Percentiles rank a stretch among this genome's conserved stretches.
Conservation (phyloP, 2,113 vertebrate species). For the Desmodus rotundus region DNA sequence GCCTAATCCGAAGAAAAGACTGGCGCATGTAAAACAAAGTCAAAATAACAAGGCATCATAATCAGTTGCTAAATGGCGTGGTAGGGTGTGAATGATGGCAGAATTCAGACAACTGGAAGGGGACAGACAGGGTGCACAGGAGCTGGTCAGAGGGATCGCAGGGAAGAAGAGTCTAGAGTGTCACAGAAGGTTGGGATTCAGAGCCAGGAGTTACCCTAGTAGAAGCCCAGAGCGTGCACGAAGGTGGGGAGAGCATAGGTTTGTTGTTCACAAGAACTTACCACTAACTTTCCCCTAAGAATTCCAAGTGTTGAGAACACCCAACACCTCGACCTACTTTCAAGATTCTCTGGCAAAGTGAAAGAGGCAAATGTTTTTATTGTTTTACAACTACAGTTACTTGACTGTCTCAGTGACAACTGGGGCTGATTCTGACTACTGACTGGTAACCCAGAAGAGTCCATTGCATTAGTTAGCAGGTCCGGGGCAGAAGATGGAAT, state of each 20-base stretch:
- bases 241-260: background rate
- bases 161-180: background rate
- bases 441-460: background rate
- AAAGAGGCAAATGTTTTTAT: background rate
- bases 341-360: background rate
- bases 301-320: background rate
- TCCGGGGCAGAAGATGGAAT: background rate
- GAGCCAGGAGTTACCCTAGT: background rate
- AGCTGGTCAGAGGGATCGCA: background rate
- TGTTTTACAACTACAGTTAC: background rate
- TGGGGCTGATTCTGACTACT: background rate
- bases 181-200: background rate
- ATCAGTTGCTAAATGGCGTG: background rate
- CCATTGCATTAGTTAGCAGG: background rate
- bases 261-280: background rate
- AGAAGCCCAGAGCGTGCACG: background rate
- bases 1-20: background rate
- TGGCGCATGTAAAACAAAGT: background rate
- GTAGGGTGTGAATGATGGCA: background rate
- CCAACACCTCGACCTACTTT: background rate
- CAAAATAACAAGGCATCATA: background rate
- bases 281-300: background rate
- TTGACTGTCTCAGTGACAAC: background rate
- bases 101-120: background rate
- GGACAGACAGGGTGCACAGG: accelerated